These are phyloP conservation scores for Dicycla oo DNA, from an alignment of 2,888 invertebrate species.

Conservation along the genomic window DNA sequence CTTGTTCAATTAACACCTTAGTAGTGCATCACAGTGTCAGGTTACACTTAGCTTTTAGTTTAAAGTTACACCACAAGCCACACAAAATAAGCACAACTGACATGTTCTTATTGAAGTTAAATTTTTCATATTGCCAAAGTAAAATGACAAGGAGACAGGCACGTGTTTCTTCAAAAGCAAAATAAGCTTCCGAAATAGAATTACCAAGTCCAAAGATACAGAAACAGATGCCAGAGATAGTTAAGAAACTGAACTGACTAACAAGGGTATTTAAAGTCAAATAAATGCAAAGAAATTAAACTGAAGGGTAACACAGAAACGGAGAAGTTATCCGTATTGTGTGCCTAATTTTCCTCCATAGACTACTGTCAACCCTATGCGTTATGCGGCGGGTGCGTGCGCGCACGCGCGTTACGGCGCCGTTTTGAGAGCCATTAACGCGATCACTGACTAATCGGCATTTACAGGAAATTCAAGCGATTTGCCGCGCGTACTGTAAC, in stretches of 20 bases:
- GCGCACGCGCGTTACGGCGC: constrained; percentile 55
- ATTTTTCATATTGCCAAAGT: not conserved
- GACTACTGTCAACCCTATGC: constrained; percentile 57
- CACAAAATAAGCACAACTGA: constrained; percentile 5
- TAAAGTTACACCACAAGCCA: not conserved
- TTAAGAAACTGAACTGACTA: too few relatives aligned
- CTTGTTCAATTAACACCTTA: constrained; percentile 27
- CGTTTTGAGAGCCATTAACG: constrained; percentile 66
- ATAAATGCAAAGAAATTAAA: too few relatives aligned
- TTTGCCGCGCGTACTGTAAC: constrained; percentile 54
- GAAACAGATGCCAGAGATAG: too few relatives aligned
- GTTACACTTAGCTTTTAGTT: not conserved
- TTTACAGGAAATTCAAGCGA: constrained; percentile 62
- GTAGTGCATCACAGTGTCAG: not conserved
- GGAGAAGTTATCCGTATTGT: too few relatives aligned
- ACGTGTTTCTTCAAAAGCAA: not conserved
- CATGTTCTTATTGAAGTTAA: not conserved
- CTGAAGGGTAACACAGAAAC: too few relatives aligned
- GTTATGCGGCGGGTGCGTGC: constrained; percentile 48
- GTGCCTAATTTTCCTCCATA: not conserved
- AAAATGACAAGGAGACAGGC: not conserved
- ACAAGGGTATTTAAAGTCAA: too few relatives aligned
- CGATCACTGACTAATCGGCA: constrained; percentile 66
- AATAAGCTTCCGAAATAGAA: too few relatives aligned
- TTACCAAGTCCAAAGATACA: too few relatives aligned